phyloP scores from a whole-genome alignment of 2,888 invertebrate genomes.

The Tanytarsus gracilentus region DNA sequence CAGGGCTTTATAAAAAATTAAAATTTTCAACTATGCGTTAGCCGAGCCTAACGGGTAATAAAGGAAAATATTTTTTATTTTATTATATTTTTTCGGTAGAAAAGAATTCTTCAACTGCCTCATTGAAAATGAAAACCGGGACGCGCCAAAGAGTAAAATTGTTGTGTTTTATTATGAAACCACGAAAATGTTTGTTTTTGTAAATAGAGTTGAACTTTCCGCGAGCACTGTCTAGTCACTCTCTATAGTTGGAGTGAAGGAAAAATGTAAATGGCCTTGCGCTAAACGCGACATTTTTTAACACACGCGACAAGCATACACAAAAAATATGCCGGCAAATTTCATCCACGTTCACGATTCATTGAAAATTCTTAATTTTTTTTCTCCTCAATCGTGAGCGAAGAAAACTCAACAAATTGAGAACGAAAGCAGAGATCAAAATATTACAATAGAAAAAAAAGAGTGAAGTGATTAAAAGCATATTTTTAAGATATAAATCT shows the following conservation, averaged over 20 bases:
- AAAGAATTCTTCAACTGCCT: too few relatives aligned
- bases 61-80: too few relatives aligned
- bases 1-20: too few relatives aligned
- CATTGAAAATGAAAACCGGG: too few relatives aligned
- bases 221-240: not conserved
- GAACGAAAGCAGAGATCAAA: slow-evolving; percentile 14
- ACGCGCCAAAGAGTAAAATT: not conserved
- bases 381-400: not conserved
- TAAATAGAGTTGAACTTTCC: not conserved
- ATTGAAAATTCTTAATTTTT: not conserved
- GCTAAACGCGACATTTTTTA: slow-evolving; percentile 3
- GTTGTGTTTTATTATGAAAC: not conserved
- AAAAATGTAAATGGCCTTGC: slow-evolving; percentile 25
- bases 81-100: too few relatives aligned
- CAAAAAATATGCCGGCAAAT: not conserved
- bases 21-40: too few relatives aligned
- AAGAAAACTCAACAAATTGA: not conserved
- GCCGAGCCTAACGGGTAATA: too few relatives aligned
- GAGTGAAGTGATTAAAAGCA: slow-evolving; percentile 16
- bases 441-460: slow-evolving; percentile 10
- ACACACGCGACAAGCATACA: slow-evolving; percentile 18
- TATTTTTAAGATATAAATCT: slow-evolving; percentile 24
- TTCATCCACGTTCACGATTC: too few relatives aligned
- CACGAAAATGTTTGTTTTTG: not conserved
- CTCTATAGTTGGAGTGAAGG: not conserved